Base-by-base conservation (phyloP, 23 tunicate genomes). In the Aplidium turbinatum region DNA sequence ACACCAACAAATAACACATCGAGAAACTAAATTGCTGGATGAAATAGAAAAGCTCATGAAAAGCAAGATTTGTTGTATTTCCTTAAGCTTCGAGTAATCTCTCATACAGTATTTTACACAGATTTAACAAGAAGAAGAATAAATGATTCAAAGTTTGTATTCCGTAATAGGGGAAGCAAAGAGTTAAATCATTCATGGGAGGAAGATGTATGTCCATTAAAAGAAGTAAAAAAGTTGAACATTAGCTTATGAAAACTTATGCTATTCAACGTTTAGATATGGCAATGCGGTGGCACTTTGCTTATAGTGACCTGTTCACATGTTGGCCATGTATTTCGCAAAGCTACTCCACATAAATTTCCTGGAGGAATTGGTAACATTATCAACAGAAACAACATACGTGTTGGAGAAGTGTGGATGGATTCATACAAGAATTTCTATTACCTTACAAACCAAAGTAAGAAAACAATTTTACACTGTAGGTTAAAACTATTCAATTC, bases 351-450 rank as follows among this genome's bases (percentile, higher is more conserved):
- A 25, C 82, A 88, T 66, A 81, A 88, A 0, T 88, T 88, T 56
- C 96, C 96, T 53, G 96, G 96, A 11, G 96, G 96, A 5, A 88
- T 88, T 33, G 87, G 89, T 21, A 88, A 82, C n/a, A 88, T 88
- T 38, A 82, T 88, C 65, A 88, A 88, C 83, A 88, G 82, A 68
- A 88, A 88, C 45, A 88, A 88, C 31, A 40, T 88, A 0, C 45
- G 96, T 36, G 35, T 88, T 31, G 96, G 83, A 19, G 82, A 88
- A 45, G 90, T 84, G 42, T 88, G 96, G 96, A 88, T 88, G 96
- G 96, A 88, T 55, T 65, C 57, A 7, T 88, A 84, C 64, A 88
- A 88, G 38, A 78, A 88, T 28, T 88, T 88, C 73, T 88, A 82
- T 47, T 88, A 88, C 79, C 82, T 88, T 25, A 68, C 82, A 11